phyloP scores from a whole-genome alignment of 1,140 invertebrate genomes.

The Drosophila sproati region DNA sequence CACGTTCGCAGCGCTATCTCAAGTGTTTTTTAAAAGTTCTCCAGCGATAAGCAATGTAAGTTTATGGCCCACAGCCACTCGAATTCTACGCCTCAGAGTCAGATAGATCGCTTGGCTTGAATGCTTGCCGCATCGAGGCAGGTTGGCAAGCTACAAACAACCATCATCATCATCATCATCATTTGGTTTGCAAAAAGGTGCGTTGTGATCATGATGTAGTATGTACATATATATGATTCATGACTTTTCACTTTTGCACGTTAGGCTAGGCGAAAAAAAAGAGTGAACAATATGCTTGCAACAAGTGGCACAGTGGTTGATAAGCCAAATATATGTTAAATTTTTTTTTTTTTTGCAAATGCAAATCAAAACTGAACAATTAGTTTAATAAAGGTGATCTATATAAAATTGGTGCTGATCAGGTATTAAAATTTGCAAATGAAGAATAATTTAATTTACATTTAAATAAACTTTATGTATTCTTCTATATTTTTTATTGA shows the following conservation, averaged over 20 bases:
- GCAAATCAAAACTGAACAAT: neutral
- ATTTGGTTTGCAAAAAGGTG: constrained; percentile 55
- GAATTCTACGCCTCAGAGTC: constrained; percentile 52
- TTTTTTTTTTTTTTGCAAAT: neutral
- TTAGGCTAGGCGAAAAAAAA: constrained; percentile 26
- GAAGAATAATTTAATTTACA: too few relatives aligned
- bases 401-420: too few relatives aligned
- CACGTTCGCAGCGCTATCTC: constrained; percentile 69
- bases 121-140: constrained; percentile 5
- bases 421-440: too few relatives aligned
- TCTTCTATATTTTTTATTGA: too few relatives aligned
- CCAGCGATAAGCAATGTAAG: constrained; percentile 78
- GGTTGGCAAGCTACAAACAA: constrained; percentile 14
- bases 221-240: constrained; percentile 64
- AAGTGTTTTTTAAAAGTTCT: constrained; percentile 81
- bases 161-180: constrained; percentile 25
- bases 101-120: neutral
- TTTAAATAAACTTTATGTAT: too few relatives aligned
- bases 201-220: constrained; percentile 72
- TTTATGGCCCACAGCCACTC: constrained; percentile 70
- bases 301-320: constrained; percentile 52
- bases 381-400: too few relatives aligned
- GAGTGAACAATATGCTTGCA: constrained; percentile 4
- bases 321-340: neutral
- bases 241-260: constrained; percentile 78